phyloP scores from a whole-genome alignment of 2,113 vertebrate genomes.

The Rhinoderma darwinii region DNA sequence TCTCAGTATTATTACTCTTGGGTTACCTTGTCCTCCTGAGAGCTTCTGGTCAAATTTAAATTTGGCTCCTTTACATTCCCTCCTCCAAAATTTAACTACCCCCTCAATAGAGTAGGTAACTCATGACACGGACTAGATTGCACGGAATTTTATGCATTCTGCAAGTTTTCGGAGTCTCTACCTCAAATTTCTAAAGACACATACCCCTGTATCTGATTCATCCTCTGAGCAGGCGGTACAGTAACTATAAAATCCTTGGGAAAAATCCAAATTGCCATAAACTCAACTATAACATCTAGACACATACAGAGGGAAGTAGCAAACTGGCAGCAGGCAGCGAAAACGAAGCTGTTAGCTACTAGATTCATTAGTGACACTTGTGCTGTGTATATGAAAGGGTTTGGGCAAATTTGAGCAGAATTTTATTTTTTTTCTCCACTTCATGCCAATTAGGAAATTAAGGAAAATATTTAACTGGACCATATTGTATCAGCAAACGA shows the following conservation, averaged over 20 bases:
- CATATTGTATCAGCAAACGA: neutral
- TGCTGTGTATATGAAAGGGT: neutral
- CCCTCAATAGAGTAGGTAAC: no score
- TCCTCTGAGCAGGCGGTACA: neutral
- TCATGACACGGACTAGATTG: no score
- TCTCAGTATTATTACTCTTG: no score
- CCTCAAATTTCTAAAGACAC: no score
- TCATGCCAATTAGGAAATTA: neutral
- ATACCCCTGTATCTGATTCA: no score
- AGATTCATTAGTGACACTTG: constrained; percentile 42
- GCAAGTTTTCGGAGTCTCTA: no score
- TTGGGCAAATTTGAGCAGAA: neutral
- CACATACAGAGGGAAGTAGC: neutral
- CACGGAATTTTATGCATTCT: no score
- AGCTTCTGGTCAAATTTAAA: no score
- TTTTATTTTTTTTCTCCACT: neutral
- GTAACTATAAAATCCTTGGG: neutral
- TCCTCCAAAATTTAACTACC: no score
- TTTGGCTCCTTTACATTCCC: no score
- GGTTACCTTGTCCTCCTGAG: no score
- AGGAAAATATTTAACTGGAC: neutral
- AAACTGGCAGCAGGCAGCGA: constrained; percentile 9
- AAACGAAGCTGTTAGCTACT: neutral
- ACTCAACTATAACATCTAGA: neutral
- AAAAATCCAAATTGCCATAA: constrained; percentile 1